Evolutionary conservation across 2,797 vertebrate species (phyloP), one percentile per base, ranked within the genome.

Genomic region (Luscinia luscinia): DNA sequence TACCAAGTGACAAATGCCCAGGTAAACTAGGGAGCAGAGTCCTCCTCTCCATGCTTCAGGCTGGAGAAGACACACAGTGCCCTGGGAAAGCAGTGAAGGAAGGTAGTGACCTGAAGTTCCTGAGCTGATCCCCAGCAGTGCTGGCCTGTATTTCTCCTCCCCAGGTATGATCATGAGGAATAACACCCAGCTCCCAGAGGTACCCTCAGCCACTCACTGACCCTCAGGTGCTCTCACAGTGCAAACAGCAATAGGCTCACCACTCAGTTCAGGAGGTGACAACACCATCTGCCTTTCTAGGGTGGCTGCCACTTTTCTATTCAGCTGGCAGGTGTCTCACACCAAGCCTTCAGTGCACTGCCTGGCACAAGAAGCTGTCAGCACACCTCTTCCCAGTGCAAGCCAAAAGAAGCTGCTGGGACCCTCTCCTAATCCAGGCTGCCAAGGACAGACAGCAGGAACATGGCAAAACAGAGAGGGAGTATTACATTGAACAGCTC

Each of bases 91-190:
- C 28, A 27, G 6, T 2, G 15, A 9, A 28, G 21, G 20, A 43
- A 38, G 13, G 32, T 21, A 75, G 63, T 15, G 52, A 61, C 61
- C 41, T 67, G 23, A 77, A 92, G 49, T 2, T 67, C n/a, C 49
- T 43, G 27, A 82, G 74, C 61, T 72, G 74, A 80, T 78, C 62
- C 62, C 72, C 0, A 0, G 0, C 36, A 70, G 32, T 0, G 0
- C 26, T 83, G 64, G 12, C 57, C 68, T 43, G 0, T 12, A 30
- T 82, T 81, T 54, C 38, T 61, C 38, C 24, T 63, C 83, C 49
- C 48, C 34, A 51, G 61, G 9, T 61, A 11, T 19, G 87, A 85
- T 36, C 77, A 46, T 15, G 20, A 46, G 59, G 57, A 70, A 89
- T 21, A 63, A 41, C 4, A 5, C 11, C n/a, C 49, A 32, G 46